These are phyloP conservation scores for Spilarctia lutea DNA, from an alignment of 2,888 invertebrate species.

Conservation along the genomic window DNA sequence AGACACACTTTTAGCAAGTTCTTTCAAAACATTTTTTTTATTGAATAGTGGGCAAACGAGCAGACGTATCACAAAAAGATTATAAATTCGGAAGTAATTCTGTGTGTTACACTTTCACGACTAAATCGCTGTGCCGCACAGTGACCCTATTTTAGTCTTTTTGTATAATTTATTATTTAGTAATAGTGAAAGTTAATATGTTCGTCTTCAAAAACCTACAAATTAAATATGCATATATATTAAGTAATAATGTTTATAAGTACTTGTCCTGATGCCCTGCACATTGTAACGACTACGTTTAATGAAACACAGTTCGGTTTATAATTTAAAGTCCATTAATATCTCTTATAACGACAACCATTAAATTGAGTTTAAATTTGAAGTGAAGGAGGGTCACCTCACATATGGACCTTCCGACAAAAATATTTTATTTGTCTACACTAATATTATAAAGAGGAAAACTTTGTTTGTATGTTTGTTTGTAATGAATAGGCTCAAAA, in stretches of 20 bases:
- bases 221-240: not conserved
- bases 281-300: not conserved
- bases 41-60: no score
- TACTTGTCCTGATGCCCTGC: not conserved
- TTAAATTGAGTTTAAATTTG: constrained; percentile 9
- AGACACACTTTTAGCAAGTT: not conserved
- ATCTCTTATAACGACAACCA: constrained; percentile 6
- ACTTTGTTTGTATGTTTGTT: no score
- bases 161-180: not conserved
- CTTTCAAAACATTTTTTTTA: not conserved
- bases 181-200: not conserved
- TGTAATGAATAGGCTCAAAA: no score
- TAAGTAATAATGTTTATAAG: not conserved
- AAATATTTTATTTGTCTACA: not conserved
- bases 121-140: no score
- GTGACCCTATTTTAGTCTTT: no score
- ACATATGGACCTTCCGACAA: not conserved
- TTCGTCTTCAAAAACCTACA: not conserved
- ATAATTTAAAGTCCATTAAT: constrained; percentile 14
- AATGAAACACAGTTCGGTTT: not conserved
- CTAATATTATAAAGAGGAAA: no score
- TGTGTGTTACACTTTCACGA: no score
- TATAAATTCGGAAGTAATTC: no score
- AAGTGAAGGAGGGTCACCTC: not conserved
- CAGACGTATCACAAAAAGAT: no score